Conservation (phyloP, 2,888 invertebrate species). For the Ectemnius lituratus region DNA sequence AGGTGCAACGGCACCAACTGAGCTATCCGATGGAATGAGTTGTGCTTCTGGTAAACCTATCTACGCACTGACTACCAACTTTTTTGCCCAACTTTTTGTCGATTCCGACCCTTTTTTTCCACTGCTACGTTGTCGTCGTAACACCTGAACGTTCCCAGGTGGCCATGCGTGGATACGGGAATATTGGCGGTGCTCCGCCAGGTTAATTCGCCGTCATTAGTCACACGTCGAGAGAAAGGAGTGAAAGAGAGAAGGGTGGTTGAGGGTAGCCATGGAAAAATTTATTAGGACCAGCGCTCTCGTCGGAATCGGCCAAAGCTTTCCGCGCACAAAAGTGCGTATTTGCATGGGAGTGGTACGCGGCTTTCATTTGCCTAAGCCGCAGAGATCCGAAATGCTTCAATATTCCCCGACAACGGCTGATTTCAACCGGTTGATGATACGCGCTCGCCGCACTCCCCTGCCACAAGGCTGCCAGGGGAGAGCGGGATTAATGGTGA, state of each 20-base stretch:
- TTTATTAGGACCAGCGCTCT: slow-evolving; percentile 57
- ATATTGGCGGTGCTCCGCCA: slow-evolving; percentile 42
- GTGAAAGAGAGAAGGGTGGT: slow-evolving; percentile 2
- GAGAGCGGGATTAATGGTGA: slow-evolving; percentile 61
- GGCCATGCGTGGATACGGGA: slow-evolving; percentile 15
- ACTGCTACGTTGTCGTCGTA: slow-evolving; percentile 17
- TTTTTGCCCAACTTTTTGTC: slow-evolving; percentile 17
- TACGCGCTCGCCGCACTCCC: slow-evolving; percentile 50
- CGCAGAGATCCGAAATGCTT: slow-evolving; percentile 58
- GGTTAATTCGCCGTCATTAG: slow-evolving; percentile 67
- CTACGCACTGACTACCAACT: slow-evolving; percentile 26
- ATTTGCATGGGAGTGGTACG: slow-evolving; percentile 62
- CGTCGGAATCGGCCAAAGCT: slow-evolving; percentile 30
- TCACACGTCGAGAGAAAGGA: slow-evolving; percentile 54
- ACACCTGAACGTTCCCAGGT: slow-evolving; percentile 55
- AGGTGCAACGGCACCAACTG: slow-evolving; percentile 52
- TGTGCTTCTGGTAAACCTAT: slow-evolving; percentile 44
- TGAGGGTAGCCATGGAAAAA: slow-evolving; percentile 54
- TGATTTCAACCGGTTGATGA: slow-evolving; percentile 44
- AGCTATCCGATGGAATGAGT: slow-evolving; percentile 60
- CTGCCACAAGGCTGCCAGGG: slow-evolving; percentile 21
- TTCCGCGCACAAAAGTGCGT: slow-evolving; percentile 61
- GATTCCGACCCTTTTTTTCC: slow-evolving; percentile 10
- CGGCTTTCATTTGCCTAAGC: slow-evolving; percentile 70
- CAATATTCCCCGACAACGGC: slow-evolving; percentile 50